Percentiles rank a stretch among this genome's conserved stretches.
These are phyloP conservation scores for Polylopha cassiicola DNA, from an alignment of 2,888 invertebrate genomes.

Conservation along the genomic window DNA sequence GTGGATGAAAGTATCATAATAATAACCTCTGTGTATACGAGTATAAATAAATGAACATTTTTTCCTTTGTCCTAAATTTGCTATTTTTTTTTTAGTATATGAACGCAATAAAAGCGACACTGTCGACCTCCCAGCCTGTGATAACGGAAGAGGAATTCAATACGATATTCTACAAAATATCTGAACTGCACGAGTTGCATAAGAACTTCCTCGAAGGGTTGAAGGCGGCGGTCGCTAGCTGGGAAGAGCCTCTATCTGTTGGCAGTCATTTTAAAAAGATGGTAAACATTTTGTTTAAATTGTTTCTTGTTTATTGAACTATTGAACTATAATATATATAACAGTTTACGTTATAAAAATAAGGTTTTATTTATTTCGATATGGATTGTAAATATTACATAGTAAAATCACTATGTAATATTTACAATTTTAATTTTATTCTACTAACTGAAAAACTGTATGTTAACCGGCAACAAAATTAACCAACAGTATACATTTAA, in stretches of 20 bases:
- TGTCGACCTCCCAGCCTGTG: conserved; percentile 92
- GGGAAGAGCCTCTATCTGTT: conserved; percentile 86
- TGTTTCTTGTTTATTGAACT: too few species aligned
- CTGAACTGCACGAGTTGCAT: conserved; percentile 90
- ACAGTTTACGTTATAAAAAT: too few species aligned
- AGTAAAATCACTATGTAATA: background rate
- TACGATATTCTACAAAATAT: conserved; percentile 95
- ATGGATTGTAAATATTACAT: too few species aligned
- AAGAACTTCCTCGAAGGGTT: conserved; percentile 88
- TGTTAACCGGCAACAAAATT: too few species aligned
- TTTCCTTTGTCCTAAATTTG: conserved; percentile 1
- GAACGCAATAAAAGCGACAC: conserved; percentile 92
- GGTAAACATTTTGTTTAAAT: too few species aligned
- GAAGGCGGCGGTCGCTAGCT: conserved; percentile 81
- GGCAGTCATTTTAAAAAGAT: conserved; percentile 91
- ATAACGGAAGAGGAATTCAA: conserved; percentile 92
- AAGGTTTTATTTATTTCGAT: too few species aligned
- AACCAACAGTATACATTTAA: too few species aligned
- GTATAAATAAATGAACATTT: too few species aligned
- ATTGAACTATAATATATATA: too few species aligned
- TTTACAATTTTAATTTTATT: too few species aligned
- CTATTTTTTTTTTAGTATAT: conserved; percentile 82
- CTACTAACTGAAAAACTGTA: too few species aligned
- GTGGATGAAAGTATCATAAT: background rate
- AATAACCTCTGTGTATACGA: background rate